Evolutionary conservation across 37 sponge, comb jelly and placozoan species (phyloP).

Genomic region (Amphimedon queenslandica): DNA sequence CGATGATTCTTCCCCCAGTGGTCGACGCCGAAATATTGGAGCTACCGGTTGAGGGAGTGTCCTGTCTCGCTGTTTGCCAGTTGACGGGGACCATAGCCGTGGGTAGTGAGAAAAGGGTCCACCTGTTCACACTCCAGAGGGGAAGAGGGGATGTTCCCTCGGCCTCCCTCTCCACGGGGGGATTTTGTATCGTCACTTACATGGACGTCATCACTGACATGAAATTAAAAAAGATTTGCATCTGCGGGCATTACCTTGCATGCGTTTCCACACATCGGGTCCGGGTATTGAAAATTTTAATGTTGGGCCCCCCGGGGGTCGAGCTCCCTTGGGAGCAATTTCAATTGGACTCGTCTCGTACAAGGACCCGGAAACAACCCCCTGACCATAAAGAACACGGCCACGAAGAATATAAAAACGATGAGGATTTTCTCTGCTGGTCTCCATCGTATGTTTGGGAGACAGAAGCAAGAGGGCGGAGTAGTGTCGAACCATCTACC

Average conservation of each 20-base stretch:
- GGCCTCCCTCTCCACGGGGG: not conserved
- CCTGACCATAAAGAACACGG: not conserved
- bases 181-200: not conserved
- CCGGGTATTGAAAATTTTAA: conserved; percentile 30
- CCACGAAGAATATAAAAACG: not conserved
- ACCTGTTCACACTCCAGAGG: conserved; percentile 19
- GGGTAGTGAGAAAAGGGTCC: conserved; percentile 24
- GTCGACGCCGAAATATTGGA: conserved; percentile 48
- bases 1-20: not conserved
- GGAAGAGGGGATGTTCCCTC: not conserved
- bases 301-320: not conserved
- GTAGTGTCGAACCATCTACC: not conserved
- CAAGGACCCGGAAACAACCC: not conserved
- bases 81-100: conserved; percentile 43
- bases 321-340: not conserved
- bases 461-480: conserved; percentile 1
- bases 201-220: conserved; percentile 32
- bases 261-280: conserved; percentile 41
- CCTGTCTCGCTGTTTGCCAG: conserved; percentile 39
- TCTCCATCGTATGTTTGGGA: conserved; percentile 56
- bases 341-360: not conserved
- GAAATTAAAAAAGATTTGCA: conserved; percentile 21
- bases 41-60: conserved; percentile 20
- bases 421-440: conserved; percentile 34
- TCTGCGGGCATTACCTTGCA: conserved; percentile 42